Conservation (phyloP, 2,113 vertebrate genomes). For the Plotosus lineatus region DNA sequence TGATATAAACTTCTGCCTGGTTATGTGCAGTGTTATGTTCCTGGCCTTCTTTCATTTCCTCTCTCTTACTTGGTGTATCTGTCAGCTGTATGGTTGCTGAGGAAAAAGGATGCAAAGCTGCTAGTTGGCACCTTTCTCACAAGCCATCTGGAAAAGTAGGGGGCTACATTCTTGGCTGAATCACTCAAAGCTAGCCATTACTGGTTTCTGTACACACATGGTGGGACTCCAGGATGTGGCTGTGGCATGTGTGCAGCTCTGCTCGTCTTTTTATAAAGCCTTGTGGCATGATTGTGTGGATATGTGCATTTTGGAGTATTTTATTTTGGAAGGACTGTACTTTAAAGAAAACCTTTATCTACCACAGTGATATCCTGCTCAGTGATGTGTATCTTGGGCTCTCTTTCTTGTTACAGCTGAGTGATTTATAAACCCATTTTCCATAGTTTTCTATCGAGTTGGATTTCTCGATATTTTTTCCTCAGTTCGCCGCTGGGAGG, state of each 20-base stretch:
- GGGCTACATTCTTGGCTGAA: constrained; percentile 26
- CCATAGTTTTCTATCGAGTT: background rate
- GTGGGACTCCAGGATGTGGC: constrained; percentile 14
- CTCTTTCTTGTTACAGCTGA: background rate
- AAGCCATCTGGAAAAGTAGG: constrained; percentile 41
- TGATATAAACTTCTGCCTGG: background rate
- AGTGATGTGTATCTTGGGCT: background rate
- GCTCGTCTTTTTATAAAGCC: constrained; percentile 27
- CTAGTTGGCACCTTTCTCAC: constrained; percentile 25
- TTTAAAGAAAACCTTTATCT: background rate
- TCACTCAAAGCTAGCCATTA: constrained; percentile 1
- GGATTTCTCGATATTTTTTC: background rate
- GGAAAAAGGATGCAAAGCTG: constrained; percentile 13
- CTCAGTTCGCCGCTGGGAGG: background rate
- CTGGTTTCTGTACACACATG: constrained; percentile 14
- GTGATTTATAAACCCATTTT: background rate
- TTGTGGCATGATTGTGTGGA: background rate
- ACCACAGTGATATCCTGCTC: background rate
- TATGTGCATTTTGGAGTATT: background rate
- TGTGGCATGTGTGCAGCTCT: constrained; percentile 6
- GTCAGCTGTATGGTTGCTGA: background rate
- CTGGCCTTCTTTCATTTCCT: background rate
- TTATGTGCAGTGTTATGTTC: background rate
- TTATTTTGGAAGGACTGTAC: background rate
- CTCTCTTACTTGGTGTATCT: background rate